phyloP scores from a whole-genome alignment of 2,888 invertebrate species.

The Carabus problematicus region DNA sequence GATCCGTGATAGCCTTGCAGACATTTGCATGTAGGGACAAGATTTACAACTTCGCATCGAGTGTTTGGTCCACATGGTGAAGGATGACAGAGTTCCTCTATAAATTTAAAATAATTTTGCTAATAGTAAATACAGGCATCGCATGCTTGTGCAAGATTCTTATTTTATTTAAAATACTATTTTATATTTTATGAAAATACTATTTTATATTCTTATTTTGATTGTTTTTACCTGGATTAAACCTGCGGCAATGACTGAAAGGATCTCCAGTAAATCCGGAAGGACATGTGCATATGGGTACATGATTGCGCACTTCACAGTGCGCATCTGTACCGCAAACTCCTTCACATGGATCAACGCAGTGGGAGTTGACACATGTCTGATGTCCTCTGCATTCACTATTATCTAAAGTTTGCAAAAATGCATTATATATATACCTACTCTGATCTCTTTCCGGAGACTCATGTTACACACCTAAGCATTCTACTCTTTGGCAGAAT shows the following conservation, averaged over 20 bases:
- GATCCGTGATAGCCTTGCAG: conserved; percentile 78
- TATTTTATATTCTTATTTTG: neutral
- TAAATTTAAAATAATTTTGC: neutral
- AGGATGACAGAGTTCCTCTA: conserved; percentile 84
- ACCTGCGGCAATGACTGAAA: conserved; percentile 72
- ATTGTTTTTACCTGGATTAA: conserved; percentile 74
- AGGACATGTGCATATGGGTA: conserved; percentile 81
- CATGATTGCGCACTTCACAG: conserved; percentile 79
- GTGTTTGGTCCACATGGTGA: conserved; percentile 84
- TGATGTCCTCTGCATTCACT: conserved; percentile 76
- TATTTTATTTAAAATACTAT: too few species aligned
- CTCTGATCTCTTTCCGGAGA: neutral
- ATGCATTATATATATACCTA: neutral
- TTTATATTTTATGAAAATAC: neutral
- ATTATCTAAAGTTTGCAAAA: conserved; percentile 63
- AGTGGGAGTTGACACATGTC: conserved; percentile 78
- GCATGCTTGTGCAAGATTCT: neutral
- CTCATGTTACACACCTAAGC: conserved; percentile 63
- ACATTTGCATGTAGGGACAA: conserved; percentile 81
- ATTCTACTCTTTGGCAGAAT: conserved; percentile 77
- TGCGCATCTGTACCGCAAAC: conserved; percentile 79
- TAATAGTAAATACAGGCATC: too few species aligned
- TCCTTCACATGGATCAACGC: conserved; percentile 80
- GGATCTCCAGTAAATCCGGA: conserved; percentile 82
- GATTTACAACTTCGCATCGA: conserved; percentile 78